Percentiles rank a stretch among this genome's conserved stretches.
Conservation (phyloP, 2,888 invertebrate species). For the Lithophane semibrunnea region DNA sequence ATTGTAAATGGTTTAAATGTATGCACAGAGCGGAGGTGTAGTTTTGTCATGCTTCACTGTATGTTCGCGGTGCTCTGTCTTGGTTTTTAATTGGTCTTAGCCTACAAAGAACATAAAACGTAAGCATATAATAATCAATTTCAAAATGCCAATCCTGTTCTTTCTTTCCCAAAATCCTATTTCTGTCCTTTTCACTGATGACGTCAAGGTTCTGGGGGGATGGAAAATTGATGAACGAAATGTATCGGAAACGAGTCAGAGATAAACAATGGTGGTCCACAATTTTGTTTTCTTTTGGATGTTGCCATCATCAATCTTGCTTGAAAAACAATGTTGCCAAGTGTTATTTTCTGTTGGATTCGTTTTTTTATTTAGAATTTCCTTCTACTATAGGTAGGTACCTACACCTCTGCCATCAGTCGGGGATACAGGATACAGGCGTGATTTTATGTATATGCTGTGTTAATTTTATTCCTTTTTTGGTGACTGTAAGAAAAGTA, state of each 20-base stretch:
- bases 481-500: no score
- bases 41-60: no score
- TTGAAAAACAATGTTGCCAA: conserved; percentile 16
- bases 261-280: conserved; percentile 39
- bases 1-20: no score
- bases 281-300: conserved; percentile 14
- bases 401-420: no score
- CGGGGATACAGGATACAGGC: no score
- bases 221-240: conserved; percentile 26
- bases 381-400: no score
- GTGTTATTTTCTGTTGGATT: conserved; percentile 8
- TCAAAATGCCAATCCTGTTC: neutral
- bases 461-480: no score
- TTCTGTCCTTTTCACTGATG: neutral
- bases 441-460: no score
- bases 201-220: conserved; percentile 28
- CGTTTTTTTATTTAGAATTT: neutral
- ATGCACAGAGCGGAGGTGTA: no score
- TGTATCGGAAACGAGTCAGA: conserved; percentile 14
- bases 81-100: no score
- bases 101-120: neutral
- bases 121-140: neutral
- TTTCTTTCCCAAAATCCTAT: neutral
- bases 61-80: no score
- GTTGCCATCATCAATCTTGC: conserved; percentile 45